Evolutionary conservation across 1,140 invertebrate genomes (phyloP), one percentile per base, ranked within the genome.

Genomic region (Penaeus vannamei): DNA sequence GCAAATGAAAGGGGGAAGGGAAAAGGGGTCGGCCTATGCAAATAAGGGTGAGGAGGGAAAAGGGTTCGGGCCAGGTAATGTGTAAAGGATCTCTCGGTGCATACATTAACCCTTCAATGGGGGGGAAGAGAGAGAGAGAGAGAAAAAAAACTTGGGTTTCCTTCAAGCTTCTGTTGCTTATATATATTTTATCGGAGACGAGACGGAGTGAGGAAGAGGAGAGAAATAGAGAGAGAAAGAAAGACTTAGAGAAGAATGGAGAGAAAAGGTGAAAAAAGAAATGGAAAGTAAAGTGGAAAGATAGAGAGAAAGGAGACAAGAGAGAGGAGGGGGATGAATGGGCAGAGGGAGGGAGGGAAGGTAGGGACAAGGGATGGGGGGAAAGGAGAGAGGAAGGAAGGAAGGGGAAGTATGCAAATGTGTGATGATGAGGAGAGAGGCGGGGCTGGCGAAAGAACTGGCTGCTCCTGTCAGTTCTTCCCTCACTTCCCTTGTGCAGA

Each of bases 1-100:
- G 84, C 84, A 86, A 86, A 89, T 84, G 84, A 62, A 32, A 22
- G 62, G 86, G 87, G 53, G 12, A 53, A 10, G 53, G 53, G 53
- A 53, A 53, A 53, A 84, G 69, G 87, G 87, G 66, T 84, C 64
- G 72, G 72, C 26, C n/a, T 53, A 53, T 53, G 53, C 53, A 53
- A 53, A 53, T 53, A 53, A 53, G 53, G 53, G 53, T 53, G 53
- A 53, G 72, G 7, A 36, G 42, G 42, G 72, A 36, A 76, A 76
- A 36, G 72, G 72, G 72, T 76, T 12, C 29, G 87, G 87, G 19
- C 81, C 87, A 89, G 87, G 87, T 89, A 89, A 69, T 64, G 77
- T 89, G 87, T 89, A 89, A 89, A 89, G 87, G 87, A 89, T 89
- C 87, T 89, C 87, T 89, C 29, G 64, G 82, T 84, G 87, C 87